Evolutionary conservation across 1,140 invertebrate genomes (phyloP), one percentile per base, ranked within the genome.

Genomic region (Macrobrachium rosenbergii): DNA sequence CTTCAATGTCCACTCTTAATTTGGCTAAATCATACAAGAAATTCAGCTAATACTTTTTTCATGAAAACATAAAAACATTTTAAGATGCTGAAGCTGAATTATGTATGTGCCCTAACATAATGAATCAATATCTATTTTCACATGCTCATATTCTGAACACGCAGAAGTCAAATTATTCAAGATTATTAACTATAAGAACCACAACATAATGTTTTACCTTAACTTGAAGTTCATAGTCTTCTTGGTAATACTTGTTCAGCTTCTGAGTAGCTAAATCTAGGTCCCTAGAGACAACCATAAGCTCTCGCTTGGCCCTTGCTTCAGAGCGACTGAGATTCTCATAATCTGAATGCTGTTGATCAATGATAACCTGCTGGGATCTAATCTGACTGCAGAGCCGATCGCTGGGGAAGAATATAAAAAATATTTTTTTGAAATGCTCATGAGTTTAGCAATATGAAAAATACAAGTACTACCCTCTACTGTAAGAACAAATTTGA

Each of bases 311-410:
- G 43, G 78, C 85, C 17, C 85, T 52, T 16, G 69, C 58, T 52
- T 87, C 85, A 23, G 85, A 81, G 28, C 85, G 78, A 37, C 59
- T 81, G 3, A 87, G 17, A 59, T 43, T 75, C 43, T 87, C 85
- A 58, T 87, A 87, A 64, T 87, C 85, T 75, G 85, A 62, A 2
- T 87, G 85, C 12, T 87, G 85, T 37, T 87, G 85, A 58, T 87
- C 85, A 58, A 87, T 87, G 37, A 87, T 79, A 62, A 81, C 78
- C 78, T 87, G 85, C 43, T 87, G 85, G 23, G 85, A 87, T 21
- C 85, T 64, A 45, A 87, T 81, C 69, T 87, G 85, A 45, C 45
- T 87, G 69, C 78, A 81, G 7, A 87, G 85, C 16, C 85, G 85
- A 21, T 87, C 85, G 52, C 85, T 87, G 78, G 3, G 69, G 52